Conservation (phyloP, 2,888 invertebrate genomes). For the Phortica okadai region DNA sequence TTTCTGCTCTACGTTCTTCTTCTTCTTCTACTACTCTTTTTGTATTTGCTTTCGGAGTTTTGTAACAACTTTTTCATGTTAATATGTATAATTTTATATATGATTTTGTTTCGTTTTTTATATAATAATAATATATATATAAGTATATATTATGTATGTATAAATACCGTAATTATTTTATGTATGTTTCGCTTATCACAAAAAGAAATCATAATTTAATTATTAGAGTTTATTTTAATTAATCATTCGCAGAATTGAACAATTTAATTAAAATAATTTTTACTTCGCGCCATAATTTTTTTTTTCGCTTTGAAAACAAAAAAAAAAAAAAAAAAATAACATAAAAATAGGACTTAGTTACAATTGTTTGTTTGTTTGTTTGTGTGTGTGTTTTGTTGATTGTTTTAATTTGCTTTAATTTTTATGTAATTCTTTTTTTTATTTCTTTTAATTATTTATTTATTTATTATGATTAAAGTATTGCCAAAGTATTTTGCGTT, state of each 20-base stretch:
- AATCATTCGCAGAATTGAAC: constrained; percentile 75
- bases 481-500: constrained; percentile 56
- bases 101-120: constrained; percentile 56
- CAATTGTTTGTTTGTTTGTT: constrained; percentile 68
- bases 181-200: constrained; percentile 70
- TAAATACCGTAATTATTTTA: constrained; percentile 72
- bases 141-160: constrained; percentile 68
- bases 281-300: not conserved
- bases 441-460: constrained; percentile 58
- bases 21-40: constrained; percentile 16
- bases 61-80: constrained; percentile 67
- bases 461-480: constrained; percentile 57
- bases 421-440: constrained; percentile 53
- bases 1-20: constrained; percentile 47
- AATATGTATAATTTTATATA: constrained; percentile 68
- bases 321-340: constrained; percentile 51
- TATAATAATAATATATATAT: constrained; percentile 57
- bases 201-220: constrained; percentile 70
- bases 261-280: constrained; percentile 45
- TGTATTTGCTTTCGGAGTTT: constrained; percentile 45
- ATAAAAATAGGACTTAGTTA: constrained; percentile 75
- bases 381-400: constrained; percentile 52
- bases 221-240: constrained; percentile 64
- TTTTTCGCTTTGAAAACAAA: not conserved
- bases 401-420: constrained; percentile 58